Conservation (phyloP, 2,888 invertebrate genomes). For the Synergus gifuensis region DNA sequence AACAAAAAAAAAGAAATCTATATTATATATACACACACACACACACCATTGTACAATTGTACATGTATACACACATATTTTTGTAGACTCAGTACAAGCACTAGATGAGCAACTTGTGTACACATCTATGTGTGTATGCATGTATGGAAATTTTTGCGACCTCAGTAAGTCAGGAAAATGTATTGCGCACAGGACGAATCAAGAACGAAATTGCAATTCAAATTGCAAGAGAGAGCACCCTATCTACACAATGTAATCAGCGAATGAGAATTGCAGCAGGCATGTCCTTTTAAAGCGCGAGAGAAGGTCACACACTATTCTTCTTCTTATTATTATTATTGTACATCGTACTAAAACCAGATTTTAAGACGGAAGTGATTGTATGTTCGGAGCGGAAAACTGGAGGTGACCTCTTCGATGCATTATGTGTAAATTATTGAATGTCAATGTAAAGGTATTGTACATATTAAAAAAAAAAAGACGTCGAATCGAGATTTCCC, state of each 20-base stretch:
- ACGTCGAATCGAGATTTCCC: constrained; percentile 54
- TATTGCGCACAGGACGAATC: constrained; percentile 26
- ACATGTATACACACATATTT: constrained; percentile 24
- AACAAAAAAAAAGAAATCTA: constrained; percentile 12
- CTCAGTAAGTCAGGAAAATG: constrained; percentile 39
- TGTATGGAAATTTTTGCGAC: constrained; percentile 38
- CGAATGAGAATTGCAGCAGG: constrained; percentile 20
- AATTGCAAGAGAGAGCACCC: constrained; percentile 22
- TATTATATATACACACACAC: constrained; percentile 34
- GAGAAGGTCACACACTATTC: constrained; percentile 55
- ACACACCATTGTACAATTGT: constrained; percentile 27
- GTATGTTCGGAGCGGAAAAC: constrained; percentile 28
- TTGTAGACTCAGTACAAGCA: constrained; percentile 8
- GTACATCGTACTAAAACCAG: constrained; percentile 38
- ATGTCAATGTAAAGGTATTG: constrained; percentile 67
- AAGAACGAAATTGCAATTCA: constrained; percentile 31
- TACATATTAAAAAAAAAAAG: constrained; percentile 69
- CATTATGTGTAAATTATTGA: constrained; percentile 68
- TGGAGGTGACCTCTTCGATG: constrained; percentile 47
- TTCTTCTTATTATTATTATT: constrained; percentile 50
- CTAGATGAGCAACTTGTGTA: constrained; percentile 10
- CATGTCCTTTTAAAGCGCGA: constrained; percentile 38
- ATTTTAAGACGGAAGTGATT: constrained; percentile 27
- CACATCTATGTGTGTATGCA: constrained; percentile 13
- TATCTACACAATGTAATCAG: constrained; percentile 30